Evolutionary conservation across 2,113 vertebrate species (phyloP).

Genomic region (Hystrix brachyura): DNA sequence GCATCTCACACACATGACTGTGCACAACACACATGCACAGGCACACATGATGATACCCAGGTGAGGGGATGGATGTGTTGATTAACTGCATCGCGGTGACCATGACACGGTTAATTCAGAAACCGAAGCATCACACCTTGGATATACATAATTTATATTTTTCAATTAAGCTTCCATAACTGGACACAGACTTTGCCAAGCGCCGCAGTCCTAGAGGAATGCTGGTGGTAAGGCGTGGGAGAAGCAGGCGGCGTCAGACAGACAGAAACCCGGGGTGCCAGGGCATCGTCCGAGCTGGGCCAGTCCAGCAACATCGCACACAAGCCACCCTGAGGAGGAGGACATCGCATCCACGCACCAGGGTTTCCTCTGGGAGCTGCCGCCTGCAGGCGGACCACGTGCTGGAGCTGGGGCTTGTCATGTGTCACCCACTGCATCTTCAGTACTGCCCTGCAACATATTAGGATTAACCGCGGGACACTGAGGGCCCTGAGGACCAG

Average conservation of each 20-base stretch:
- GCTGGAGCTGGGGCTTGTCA: background rate
- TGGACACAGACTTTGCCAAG: background rate
- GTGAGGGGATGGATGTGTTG: background rate
- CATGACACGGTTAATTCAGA: background rate
- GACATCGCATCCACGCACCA: background rate
- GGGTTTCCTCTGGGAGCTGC: background rate
- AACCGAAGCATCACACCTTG: background rate
- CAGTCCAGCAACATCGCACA: background rate
- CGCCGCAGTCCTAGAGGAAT: background rate
- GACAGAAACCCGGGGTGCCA: background rate
- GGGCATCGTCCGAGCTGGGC: background rate
- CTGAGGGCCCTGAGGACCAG: background rate
- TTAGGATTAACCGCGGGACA: background rate
- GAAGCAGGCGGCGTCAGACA: background rate
- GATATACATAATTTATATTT: no score
- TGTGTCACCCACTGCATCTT: background rate
- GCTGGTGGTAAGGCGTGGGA: accelerated
- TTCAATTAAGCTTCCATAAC: background rate
- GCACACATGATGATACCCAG: background rate
- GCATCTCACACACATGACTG: background rate
- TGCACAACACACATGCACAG: no score
- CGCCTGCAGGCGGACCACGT: background rate
- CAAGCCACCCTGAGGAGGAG: background rate
- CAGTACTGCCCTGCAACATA: background rate
- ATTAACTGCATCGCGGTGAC: no score